Conservation (phyloP, 2,113 vertebrate species). For the Leptodactylus fuscus region DNA sequence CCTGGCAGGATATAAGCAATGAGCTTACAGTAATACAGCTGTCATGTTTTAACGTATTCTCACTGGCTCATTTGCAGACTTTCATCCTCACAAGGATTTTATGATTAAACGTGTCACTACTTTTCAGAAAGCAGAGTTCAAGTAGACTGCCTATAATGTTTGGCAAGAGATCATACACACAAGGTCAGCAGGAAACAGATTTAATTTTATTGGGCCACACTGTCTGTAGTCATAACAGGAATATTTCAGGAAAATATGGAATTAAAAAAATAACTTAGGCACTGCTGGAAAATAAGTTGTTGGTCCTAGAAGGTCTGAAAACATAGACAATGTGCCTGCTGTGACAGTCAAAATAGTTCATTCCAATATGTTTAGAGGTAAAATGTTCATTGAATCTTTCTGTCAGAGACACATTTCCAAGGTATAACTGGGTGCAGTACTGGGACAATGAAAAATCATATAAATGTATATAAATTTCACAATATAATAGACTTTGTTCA, state of each 20-base stretch:
- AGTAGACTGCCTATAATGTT: slow-evolving; percentile 74
- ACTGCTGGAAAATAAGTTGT: slow-evolving; percentile 66
- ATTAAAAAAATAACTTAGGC: slow-evolving; percentile 74
- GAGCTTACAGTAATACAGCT: neutral
- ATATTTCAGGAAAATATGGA: slow-evolving; percentile 82
- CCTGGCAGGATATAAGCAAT: too few relatives aligned
- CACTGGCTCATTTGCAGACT: slow-evolving; percentile 13
- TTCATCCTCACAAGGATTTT: slow-evolving; percentile 9
- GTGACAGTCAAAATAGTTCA: slow-evolving; percentile 70
- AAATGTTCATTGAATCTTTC: neutral
- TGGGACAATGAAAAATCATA: too few relatives aligned
- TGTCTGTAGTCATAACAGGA: slow-evolving; percentile 83
- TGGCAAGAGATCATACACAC: slow-evolving; percentile 78
- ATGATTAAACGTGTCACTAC: slow-evolving; percentile 39
- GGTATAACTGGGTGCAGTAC: too few relatives aligned
- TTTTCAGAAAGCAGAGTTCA: slow-evolving; percentile 70
- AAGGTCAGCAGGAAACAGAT: slow-evolving; percentile 77
- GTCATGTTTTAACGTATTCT: neutral
- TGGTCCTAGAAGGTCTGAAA: slow-evolving; percentile 21
- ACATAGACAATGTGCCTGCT: slow-evolving; percentile 75
- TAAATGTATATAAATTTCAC: too few relatives aligned
- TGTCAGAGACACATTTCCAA: neutral
- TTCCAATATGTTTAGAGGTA: neutral
- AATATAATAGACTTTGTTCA: too few relatives aligned
- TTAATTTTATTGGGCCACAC: slow-evolving; percentile 82